Conservation (phyloP, 92 coral and sea anemone species). For the Parazoanthus swiftii region DNA sequence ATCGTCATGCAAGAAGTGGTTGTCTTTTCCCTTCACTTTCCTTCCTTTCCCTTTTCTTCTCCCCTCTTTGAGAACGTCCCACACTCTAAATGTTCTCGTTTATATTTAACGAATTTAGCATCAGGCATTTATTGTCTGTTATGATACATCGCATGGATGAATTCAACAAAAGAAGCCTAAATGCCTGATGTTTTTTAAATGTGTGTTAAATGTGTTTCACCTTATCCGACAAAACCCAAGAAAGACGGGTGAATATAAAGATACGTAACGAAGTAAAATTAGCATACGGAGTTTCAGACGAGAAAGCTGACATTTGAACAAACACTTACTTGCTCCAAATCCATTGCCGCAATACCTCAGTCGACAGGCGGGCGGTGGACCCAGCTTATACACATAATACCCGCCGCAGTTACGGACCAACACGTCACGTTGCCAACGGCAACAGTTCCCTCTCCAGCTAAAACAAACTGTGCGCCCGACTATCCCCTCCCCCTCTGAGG, state of each 20-base stretch:
- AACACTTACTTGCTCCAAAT: not conserved
- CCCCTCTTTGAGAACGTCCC: too few species aligned
- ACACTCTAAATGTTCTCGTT: too few species aligned
- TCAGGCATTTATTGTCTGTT: too few species aligned
- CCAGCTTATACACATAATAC: constrained; percentile 45
- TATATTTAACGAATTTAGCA: too few species aligned
- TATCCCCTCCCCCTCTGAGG: constrained; percentile 48
- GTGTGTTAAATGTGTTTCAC: too few species aligned
- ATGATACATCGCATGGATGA: too few species aligned
- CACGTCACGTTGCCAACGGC: constrained; percentile 34
- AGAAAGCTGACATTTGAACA: not conserved
- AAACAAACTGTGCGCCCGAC: constrained; percentile 61
- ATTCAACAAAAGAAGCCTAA: too few species aligned
- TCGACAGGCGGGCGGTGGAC: constrained; percentile 40
- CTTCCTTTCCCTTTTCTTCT: not conserved
- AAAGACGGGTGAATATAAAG: too few species aligned
- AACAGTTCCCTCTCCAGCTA: constrained; percentile 51
- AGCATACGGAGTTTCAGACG: not conserved
- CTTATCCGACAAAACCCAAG: too few species aligned
- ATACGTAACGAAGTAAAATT: too few species aligned
- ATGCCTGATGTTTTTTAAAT: too few species aligned
- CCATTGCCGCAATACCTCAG: constrained; percentile 50
- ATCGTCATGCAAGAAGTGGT: not conserved
- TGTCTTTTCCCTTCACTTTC: not conserved
- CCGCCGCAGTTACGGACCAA: constrained; percentile 62